Evolutionary conservation across 2,113 vertebrate genomes (phyloP).

Genomic region (Chauna torquata): DNA sequence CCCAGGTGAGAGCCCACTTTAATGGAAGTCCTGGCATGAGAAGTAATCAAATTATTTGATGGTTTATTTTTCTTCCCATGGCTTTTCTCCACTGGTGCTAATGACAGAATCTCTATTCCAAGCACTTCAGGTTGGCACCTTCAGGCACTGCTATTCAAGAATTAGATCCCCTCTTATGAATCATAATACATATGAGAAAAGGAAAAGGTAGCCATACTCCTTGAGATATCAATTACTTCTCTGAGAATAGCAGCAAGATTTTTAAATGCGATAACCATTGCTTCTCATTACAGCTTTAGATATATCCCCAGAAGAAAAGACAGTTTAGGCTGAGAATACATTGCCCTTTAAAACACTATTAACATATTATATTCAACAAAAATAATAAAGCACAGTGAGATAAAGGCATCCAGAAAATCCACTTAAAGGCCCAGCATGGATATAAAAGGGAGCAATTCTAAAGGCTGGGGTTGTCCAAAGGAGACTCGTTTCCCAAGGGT

Average conservation of each 20-base stretch:
- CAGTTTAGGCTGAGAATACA: not conserved
- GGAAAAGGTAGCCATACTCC: not conserved
- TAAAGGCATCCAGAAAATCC: not conserved
- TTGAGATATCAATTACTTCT: not conserved
- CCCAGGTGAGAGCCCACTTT: not conserved
- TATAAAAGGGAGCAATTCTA: not conserved
- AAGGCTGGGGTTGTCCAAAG: not conserved
- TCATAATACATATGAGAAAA: not conserved
- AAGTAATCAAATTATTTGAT: conserved; percentile 24
- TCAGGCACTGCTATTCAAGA: not conserved
- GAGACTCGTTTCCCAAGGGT: not conserved
- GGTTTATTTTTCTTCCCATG: conserved; percentile 7
- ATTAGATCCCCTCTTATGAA: not conserved
- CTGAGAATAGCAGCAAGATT: conserved; percentile 1
- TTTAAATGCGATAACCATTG: not conserved
- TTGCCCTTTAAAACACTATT: not conserved
- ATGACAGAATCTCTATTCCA: not conserved
- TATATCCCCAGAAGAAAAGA: not conserved
- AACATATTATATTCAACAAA: not conserved
- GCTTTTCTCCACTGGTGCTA: conserved; percentile 7
- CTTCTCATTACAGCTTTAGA: not conserved
- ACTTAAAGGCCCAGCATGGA: not conserved
- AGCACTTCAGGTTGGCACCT: not conserved
- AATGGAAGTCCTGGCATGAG: not conserved
- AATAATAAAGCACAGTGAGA: not conserved